Evolutionary conservation across 2,797 vertebrate genomes (phyloP), one percentile per base, ranked within the genome.

Genomic region (Pipistrellus pygmaeus): DNA sequence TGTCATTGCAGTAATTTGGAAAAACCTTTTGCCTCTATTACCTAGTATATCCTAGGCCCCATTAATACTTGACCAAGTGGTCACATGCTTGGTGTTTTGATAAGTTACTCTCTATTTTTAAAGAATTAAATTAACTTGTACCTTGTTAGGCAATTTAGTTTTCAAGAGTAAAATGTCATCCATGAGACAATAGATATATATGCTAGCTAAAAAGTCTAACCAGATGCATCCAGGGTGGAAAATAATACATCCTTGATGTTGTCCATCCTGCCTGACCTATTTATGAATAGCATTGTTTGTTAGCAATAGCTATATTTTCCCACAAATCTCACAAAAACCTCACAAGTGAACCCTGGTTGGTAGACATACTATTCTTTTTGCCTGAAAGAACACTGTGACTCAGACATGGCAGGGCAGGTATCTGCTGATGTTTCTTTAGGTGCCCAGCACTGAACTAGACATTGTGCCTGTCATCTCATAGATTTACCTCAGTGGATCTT

Each of bases 101-200:
- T 82, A 85, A 88, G 68, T n/a, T 53, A 46, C n/a, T 72, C 76
- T 9, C 4, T 66, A 68, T 82, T 94, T 95, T 95, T 46, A 85
- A 88, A 85, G 82, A 88, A 75, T 57, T 64, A 85, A 85, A 53
- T 78, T 41, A 83, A 90, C 60, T 92, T 95, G 69, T 57, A 60
- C 10, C 44, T 77, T 30, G 0, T 92, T 75, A 94, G 30, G 55
- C 13, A 78, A n/a, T 85, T 78, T 77, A 62, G 15, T 93, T 97
- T 92, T 87, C 44, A 77, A 62, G 71, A 62, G 9, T 57, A 60
- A 85, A 92, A 75, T 57, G 30, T 9, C 38, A 85, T 1, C 17
- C 57, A 32, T 77, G 55, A 93, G 68, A 87, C 6, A 90, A 89
- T 1, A 83, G 14, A 35, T 48, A 66, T 4, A 13, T 9, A 75